Evolutionary conservation across 1,140 invertebrate species (phyloP).

Genomic region (Hermatobates lingyangjiaoensis): DNA sequence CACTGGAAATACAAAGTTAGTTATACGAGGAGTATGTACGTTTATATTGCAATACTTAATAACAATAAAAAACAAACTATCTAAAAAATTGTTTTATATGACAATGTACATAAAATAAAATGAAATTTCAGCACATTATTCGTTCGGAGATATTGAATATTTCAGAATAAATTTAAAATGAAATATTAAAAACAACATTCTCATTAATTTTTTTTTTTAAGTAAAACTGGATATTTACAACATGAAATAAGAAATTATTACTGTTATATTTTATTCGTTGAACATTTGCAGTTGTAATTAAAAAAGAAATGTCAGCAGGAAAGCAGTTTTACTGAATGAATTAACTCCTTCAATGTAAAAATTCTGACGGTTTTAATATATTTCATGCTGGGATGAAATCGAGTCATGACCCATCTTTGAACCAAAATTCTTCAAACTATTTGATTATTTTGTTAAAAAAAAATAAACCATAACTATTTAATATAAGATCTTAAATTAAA

Average conservation of each 20-base stretch:
- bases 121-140: background rate
- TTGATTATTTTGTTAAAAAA: background rate
- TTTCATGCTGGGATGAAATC: too few species aligned
- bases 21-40: too few species aligned
- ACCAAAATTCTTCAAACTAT: background rate
- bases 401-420: background rate
- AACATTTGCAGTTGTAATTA: too few species aligned
- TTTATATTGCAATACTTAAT: too few species aligned
- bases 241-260: too few species aligned
- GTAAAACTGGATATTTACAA: too few species aligned
- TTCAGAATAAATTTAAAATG: background rate
- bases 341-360: too few species aligned
- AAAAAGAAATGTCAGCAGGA: too few species aligned
- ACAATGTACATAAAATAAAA: background rate
- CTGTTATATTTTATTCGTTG: too few species aligned
- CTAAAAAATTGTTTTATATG: constrained; percentile 3
- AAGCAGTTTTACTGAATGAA: too few species aligned
- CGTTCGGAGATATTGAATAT: background rate
- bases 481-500: background rate
- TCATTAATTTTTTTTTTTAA: too few species aligned
- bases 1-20: constrained; percentile 33
- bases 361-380: too few species aligned
- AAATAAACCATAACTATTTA: background rate
- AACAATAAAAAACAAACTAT: constrained; percentile 12
- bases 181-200: background rate